Evolutionary conservation across 2,888 invertebrate genomes (phyloP).

Genomic region (Laspeyria flexula): DNA sequence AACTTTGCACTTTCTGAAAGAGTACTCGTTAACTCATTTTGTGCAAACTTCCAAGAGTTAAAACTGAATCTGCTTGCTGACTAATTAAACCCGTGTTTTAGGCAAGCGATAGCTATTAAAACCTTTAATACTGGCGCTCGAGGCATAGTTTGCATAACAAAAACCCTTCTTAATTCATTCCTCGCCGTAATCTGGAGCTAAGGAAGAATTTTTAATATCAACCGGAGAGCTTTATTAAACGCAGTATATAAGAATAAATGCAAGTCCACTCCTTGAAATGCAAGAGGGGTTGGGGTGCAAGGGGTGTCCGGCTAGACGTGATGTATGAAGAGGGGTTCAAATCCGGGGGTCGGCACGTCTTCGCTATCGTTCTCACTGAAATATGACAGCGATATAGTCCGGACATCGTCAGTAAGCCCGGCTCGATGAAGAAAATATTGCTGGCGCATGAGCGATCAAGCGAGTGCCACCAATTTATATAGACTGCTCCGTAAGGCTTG

Average conservation of each 20-base stretch:
- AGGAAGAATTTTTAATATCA: constrained; percentile 79
- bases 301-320: constrained; percentile 47
- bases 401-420: constrained; percentile 73
- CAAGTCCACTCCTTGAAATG: constrained; percentile 64
- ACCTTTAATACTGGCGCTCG: constrained; percentile 29
- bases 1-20: constrained; percentile 30
- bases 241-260: constrained; percentile 62
- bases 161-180: constrained; percentile 57
- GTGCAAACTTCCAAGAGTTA: constrained; percentile 37
- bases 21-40: constrained; percentile 47
- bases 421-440: constrained; percentile 78
- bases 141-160: constrained; percentile 61
- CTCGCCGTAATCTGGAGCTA: constrained; percentile 53
- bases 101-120: constrained; percentile 36
- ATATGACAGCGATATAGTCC: constrained; percentile 77
- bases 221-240: constrained; percentile 75
- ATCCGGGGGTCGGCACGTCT: constrained; percentile 66
- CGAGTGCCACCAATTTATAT: constrained; percentile 41
- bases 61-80: constrained; percentile 34
- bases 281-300: constrained; percentile 31
- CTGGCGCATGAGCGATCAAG: constrained; percentile 65
- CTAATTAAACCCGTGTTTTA: constrained; percentile 51
- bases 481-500: constrained; percentile 39
- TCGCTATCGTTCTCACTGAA: constrained; percentile 72
- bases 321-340: constrained; percentile 50